phyloP scores from a whole-genome alignment of 2,888 invertebrate genomes.

The Athripsodes cinereus region DNA sequence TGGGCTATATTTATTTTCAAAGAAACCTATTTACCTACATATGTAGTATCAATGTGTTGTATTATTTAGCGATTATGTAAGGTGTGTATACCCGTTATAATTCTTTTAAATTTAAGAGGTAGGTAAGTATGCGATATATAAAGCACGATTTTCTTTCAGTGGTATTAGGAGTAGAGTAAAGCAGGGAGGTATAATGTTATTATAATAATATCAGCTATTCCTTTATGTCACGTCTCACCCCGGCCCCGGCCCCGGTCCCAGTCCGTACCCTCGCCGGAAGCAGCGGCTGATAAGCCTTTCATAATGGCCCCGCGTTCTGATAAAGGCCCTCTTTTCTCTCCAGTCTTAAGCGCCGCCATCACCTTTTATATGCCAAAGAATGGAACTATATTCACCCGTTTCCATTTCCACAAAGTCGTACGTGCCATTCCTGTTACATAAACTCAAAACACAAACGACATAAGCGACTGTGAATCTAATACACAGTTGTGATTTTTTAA shows the following conservation, averaged over 20 bases:
- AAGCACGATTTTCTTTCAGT: not conserved
- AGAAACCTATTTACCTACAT: too few relatives aligned
- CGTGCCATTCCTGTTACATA: constrained; percentile 35
- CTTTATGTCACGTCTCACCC: constrained; percentile 17
- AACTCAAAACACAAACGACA: constrained; percentile 7
- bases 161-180: constrained; percentile 6
- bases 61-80: not conserved
- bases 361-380: constrained; percentile 28
- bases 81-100: not conserved
- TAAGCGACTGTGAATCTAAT: constrained; percentile 35
- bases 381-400: constrained; percentile 26
- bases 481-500: constrained; percentile 32
- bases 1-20: too few relatives aligned
- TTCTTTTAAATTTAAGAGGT: not conserved
- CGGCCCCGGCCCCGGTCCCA: constrained; percentile 3
- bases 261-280: constrained; percentile 26
- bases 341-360: constrained; percentile 32
- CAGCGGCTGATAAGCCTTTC: constrained; percentile 46
- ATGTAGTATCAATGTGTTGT: too few relatives aligned
- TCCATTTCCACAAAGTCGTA: constrained; percentile 15
- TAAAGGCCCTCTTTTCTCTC: constrained; percentile 53
- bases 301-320: constrained; percentile 46
- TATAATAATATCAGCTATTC: constrained; percentile 14
- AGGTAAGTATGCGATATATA: too few relatives aligned
- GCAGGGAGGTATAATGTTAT: constrained; percentile 7